Base-by-base conservation (phyloP, 2,888 invertebrate species). In the Exocentrus adspersus region DNA sequence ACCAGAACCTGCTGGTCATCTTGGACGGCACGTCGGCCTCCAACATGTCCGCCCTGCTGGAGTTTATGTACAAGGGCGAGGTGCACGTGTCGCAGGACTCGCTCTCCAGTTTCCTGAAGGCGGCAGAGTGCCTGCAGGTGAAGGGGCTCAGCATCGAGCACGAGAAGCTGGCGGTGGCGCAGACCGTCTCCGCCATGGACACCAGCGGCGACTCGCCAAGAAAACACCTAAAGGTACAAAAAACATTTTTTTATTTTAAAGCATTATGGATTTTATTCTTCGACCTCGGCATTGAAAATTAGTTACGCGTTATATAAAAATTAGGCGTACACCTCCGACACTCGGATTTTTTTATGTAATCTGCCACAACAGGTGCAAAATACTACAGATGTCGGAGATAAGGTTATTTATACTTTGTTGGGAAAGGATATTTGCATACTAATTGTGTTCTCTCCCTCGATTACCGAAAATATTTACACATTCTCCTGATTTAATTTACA, bases 11-110 rank as follows among this genome's bases (percentile, higher is more conserved):
- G 79, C 91, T 94, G 79, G 93, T 95, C 79, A 94, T 95, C 80
- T 86, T 95, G 82, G 94, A 95, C 83, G 94, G 94, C 71, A 95
- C 94, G 74, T 90, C 92, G 73, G 93, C 94, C 64, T 90, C 92
- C 80, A 94, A 95, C 83, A 94, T 95, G 93, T 91, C 93, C 71
- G 94, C 94, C 46, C 87, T 95, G 72, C 87, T 95, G 72, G 94
- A 95, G 84, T 95, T 95, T 84, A 95, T 95, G 95, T 95, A 95
- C 86, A 94, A 94, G 82, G 95, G 95, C 64, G 95, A 95, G 84
- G 95, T 95, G 75, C 94, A 95, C 82, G 94, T 95, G 78, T 94
- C 94, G 76, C 94, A 95, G 85, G 94, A 95, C 83, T 92, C 93
- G 72, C 89, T 95, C 75, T 93, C 93, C 79, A 93, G 94, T 84